phyloP scores from a whole-genome alignment of 1,140 invertebrate genomes.

The Semibalanus balanoides region DNA sequence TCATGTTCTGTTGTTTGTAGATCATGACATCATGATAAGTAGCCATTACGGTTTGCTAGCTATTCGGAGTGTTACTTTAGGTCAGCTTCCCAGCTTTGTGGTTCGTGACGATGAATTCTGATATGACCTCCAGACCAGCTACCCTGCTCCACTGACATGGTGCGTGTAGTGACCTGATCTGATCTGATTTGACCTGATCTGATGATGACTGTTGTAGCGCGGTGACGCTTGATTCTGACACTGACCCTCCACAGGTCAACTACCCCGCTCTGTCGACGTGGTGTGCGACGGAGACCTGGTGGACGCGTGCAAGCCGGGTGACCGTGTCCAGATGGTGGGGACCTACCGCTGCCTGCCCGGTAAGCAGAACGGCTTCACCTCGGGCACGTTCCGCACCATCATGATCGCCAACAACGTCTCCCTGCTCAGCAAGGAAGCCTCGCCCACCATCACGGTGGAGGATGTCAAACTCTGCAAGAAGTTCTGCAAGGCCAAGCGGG shows the following conservation, averaged over 20 bases:
- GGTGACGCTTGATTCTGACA: no score
- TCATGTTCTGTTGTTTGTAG: no score
- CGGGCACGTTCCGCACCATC: conserved; percentile 87
- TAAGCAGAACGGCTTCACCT: conserved; percentile 85
- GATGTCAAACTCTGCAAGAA: conserved; percentile 85
- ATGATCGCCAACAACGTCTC: conserved; percentile 87
- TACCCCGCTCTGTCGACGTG: conserved; percentile 88
- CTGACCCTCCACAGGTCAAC: conserved; percentile 41
- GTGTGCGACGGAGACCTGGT: conserved; percentile 94
- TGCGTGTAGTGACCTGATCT: no score
- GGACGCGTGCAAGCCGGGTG: conserved; percentile 90
- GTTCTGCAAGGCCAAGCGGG: conserved; percentile 48
- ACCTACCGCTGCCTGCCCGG: conserved; percentile 85
- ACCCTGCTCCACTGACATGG: no score
- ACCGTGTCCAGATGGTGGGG: conserved; percentile 87
- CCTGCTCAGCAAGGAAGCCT: conserved; percentile 66
- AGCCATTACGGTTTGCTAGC: no score
- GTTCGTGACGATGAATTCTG: no score
- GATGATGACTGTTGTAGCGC: no score
- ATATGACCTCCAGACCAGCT: no score
- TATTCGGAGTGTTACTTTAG: no score
- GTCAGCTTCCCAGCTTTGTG: no score
- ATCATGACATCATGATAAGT: no score
- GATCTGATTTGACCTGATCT: no score
- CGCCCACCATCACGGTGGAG: conserved; percentile 59